Evolutionary conservation across 2,888 invertebrate species (phyloP), one percentile per base, ranked within the genome.

Genomic region (Tanypteryx hageni): DNA sequence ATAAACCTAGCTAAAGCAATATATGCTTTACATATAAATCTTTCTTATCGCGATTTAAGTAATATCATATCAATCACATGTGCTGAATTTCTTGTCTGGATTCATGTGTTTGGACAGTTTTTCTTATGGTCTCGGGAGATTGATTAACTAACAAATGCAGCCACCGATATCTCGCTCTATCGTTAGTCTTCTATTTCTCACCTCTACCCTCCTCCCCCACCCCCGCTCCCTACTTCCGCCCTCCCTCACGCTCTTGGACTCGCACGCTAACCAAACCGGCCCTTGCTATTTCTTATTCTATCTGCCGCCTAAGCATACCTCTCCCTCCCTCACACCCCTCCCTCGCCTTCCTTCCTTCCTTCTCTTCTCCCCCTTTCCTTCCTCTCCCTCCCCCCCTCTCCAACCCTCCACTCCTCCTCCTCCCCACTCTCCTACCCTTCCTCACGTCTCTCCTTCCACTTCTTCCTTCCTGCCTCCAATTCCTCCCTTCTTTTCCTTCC

Each of bases 401-500:
- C 31, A 1, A 3, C 5, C 44, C 44, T 44, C 5, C 5, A n/a
- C n/a, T n/a, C n/a, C n/a, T n/a, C 83, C 83, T n/a, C n/a, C 83
- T 44, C 5, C 82, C 16, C 44, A 0, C 31, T 44, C 81, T 16
- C 81, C 31, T 8, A 3, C 5, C 44, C 44, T 44, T 44, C 5
- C 44, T 44, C 44, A 44, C 44, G 44, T 44, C 44, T 44, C 44
- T 44, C 44, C 5, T 44, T 44, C 44, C 86, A 5, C 83, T 56
- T 18, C 56, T 11, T 16, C 10, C 83, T 56, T 83, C 83, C 85
- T 76, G 27, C 76, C 18, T 68, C 68, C 76, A 22, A 59, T 59
- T 59, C 86, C 27, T n/a, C 57, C 57, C 11, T 10, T 56, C 86
- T 86, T 59, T 86, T 86, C 59, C 86, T 86, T 86, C 86, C 86